phyloP scores from a whole-genome alignment of 2,797 vertebrate species.

The Anolis apletophallus region DNA sequence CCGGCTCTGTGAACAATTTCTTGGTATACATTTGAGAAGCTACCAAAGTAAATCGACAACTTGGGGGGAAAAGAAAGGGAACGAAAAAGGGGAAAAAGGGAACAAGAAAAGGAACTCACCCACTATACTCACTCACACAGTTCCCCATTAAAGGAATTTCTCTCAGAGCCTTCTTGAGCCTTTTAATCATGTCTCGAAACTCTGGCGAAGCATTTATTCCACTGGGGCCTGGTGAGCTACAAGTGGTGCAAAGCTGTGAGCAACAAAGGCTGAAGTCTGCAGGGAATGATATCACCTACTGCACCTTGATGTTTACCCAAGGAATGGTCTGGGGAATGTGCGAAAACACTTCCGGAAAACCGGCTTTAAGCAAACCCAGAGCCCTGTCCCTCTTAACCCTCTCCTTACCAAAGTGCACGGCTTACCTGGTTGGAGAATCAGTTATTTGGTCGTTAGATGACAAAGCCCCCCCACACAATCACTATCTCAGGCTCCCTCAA shows the following conservation, averaged over 20 bases:
- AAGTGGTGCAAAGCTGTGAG: slow-evolving; percentile 71
- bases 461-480: slow-evolving; percentile 5
- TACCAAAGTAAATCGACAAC: slow-evolving; percentile 65
- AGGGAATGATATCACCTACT: slow-evolving; percentile 74
- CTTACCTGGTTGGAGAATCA: not conserved
- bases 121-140: slow-evolving; percentile 91
- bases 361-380: slow-evolving; percentile 34
- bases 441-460: not conserved
- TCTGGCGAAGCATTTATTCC: slow-evolving; percentile 73
- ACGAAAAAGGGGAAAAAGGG: slow-evolving; percentile 24
- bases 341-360: slow-evolving; percentile 67
- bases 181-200: slow-evolving; percentile 78
- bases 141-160: slow-evolving; percentile 88
- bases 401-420: slow-evolving; percentile 34
- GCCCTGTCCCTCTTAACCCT: slow-evolving; percentile 74
- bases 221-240: slow-evolving; percentile 71
- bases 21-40: slow-evolving; percentile 66
- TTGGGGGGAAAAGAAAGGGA: slow-evolving; percentile 51
- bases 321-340: slow-evolving; percentile 73
- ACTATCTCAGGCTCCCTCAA: not conserved
- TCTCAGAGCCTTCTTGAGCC: slow-evolving; percentile 77
- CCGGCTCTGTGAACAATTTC: slow-evolving; percentile 59
- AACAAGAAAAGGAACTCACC: slow-evolving; percentile 85
- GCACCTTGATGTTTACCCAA: slow-evolving; percentile 83
- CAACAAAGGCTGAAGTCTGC: slow-evolving; percentile 69